Percentiles rank a stretch among this genome's conserved stretches.
Conservation (phyloP, 2,888 invertebrate genomes). For the Tanaodytes sp. region DNA sequence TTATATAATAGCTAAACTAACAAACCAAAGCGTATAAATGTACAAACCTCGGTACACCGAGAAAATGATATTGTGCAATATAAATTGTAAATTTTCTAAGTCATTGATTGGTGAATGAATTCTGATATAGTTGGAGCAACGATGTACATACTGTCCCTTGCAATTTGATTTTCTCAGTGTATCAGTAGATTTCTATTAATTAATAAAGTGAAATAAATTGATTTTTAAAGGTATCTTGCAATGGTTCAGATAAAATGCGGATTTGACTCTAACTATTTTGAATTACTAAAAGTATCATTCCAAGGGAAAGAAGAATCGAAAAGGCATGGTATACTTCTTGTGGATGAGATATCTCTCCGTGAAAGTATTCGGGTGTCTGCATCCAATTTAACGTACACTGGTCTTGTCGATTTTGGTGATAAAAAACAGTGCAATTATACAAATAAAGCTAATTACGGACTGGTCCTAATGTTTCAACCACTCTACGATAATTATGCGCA, state of each 20-base stretch:
- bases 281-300: conserved; percentile 10
- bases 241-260: neutral
- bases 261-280: conserved; percentile 7
- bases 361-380: conserved; percentile 37
- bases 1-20: too few species aligned
- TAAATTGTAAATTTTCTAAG: too few species aligned
- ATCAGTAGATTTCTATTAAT: too few species aligned
- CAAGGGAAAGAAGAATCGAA: neutral
- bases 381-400: neutral
- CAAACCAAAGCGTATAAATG: too few species aligned
- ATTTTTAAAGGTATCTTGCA: neutral
- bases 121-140: too few species aligned
- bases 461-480: conserved; percentile 6
- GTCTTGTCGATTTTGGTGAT: conserved; percentile 13
- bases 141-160: too few species aligned
- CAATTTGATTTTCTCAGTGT: too few species aligned
- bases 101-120: too few species aligned
- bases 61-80: too few species aligned
- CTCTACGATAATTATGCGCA: conserved; percentile 6
- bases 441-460: conserved; percentile 4
- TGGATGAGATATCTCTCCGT: conserved; percentile 46
- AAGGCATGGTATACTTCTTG: conserved; percentile 21
- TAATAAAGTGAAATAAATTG: too few species aligned
- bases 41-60: too few species aligned
- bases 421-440: neutral